A percentile compares a stretch with the other conserved stretches of the same genome.
phyloP scores from a whole-genome alignment of 2,113 vertebrate genomes.

The Grantiella picta region DNA sequence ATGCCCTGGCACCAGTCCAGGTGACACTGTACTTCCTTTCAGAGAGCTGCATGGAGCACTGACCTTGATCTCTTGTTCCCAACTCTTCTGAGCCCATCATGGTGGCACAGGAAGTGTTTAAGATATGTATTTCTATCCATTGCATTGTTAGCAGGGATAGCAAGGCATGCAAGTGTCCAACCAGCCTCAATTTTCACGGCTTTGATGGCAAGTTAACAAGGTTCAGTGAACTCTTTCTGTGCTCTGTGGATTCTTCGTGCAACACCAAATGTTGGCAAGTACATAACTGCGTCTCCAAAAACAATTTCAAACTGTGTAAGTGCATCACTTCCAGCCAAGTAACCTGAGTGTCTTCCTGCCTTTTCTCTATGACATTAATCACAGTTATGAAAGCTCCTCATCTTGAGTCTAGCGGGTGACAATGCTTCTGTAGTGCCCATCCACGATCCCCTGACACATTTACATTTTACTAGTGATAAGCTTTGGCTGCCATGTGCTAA shows the following conservation, averaged over 20 bases:
- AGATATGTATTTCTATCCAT: accelerated
- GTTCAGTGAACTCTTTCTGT: background rate
- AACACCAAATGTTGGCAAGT: background rate
- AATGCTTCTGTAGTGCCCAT: background rate
- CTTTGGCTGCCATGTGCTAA: background rate
- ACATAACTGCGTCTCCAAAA: background rate
- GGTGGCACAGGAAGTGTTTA: background rate
- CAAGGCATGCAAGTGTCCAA: background rate
- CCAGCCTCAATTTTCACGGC: background rate
- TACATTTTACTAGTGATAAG: background rate
- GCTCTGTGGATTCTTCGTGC: background rate
- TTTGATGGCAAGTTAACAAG: background rate
- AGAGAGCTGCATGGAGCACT: background rate
- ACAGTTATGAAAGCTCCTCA: background rate
- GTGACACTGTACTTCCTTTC: background rate
- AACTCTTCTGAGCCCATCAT: background rate
- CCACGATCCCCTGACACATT: background rate
- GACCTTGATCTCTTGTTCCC: background rate
- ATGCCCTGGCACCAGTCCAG: background rate
- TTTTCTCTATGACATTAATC: background rate
- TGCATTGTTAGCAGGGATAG: background rate
- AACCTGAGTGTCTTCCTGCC: background rate
- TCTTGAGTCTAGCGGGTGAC: background rate
- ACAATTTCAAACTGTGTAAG: background rate
- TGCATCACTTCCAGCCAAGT: background rate